Evolutionary conservation across 2,888 invertebrate species (phyloP).

Genomic region (Liposcelis brunnea): DNA sequence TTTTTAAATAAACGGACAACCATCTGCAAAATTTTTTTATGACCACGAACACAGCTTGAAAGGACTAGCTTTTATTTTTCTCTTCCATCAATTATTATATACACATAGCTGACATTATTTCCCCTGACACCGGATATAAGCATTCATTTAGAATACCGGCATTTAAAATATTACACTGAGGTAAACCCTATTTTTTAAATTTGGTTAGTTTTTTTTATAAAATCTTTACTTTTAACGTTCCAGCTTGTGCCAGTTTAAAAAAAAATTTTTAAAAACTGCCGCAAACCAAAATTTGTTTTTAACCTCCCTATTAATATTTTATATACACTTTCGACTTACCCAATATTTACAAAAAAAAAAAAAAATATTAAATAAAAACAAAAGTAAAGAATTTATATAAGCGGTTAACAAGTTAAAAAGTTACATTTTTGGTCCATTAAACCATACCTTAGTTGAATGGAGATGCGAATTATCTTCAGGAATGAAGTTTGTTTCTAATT

Average conservation of each 20-base stretch:
- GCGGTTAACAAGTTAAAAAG: conserved; percentile 6
- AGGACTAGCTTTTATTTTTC: too few relatives aligned
- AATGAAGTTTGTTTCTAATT: conserved; percentile 8
- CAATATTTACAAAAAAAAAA: conserved; percentile 32
- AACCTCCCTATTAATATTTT: too few relatives aligned
- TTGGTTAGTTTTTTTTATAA: conserved; percentile 15
- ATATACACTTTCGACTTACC: conserved; percentile 11
- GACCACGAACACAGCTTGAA: too few relatives aligned
- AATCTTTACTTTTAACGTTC: conserved; percentile 12
- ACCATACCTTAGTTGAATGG: conserved; percentile 18
- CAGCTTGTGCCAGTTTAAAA: conserved; percentile 15
- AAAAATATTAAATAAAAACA: conserved; percentile 26
- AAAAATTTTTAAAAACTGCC: conserved; percentile 20
- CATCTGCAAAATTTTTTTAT: too few relatives aligned
- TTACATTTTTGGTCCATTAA: conserved; percentile 12
- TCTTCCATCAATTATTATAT: too few relatives aligned
- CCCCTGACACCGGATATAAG: too few relatives aligned
- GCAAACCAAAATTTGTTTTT: too few relatives aligned
- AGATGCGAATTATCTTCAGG: conserved; percentile 13
- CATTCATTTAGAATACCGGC: too few relatives aligned
- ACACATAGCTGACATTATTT: too few relatives aligned
- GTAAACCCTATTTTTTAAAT: not conserved
- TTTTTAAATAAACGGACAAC: too few relatives aligned
- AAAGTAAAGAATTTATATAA: conserved; percentile 20
- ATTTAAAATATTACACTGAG: too few relatives aligned